Evolutionary conservation across 2,113 vertebrate species (phyloP).

Genomic region (Thermophis baileyi): DNA sequence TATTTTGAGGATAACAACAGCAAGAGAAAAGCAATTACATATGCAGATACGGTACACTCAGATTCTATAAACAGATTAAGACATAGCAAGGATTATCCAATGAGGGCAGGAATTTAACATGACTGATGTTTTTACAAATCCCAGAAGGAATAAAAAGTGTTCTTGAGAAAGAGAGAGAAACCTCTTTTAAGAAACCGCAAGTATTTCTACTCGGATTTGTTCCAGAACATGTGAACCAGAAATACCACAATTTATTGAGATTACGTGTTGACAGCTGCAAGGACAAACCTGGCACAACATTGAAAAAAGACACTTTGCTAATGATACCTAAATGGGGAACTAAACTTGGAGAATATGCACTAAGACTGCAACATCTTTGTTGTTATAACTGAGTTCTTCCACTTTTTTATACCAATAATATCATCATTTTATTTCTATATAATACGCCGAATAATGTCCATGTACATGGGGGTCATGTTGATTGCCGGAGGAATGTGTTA

Average conservation of each 20-base stretch:
- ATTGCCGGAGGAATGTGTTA: background rate
- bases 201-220: background rate
- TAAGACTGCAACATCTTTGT: background rate
- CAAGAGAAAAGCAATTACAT: background rate
- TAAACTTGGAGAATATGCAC: background rate
- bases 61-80: background rate
- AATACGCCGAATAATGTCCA: background rate
- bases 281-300: background rate
- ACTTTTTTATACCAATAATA: background rate
- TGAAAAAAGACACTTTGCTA: background rate
- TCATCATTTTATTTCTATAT: background rate
- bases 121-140: background rate
- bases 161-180: background rate
- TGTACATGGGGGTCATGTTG: background rate
- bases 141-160: background rate
- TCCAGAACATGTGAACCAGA: background rate
- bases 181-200: background rate
- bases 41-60: background rate
- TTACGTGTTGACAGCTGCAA: background rate
- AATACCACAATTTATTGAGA: background rate
- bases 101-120: background rate
- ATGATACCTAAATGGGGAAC: background rate
- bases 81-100: background rate
- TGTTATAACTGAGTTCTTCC: background rate
- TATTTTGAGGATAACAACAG: background rate